Base-by-base conservation (phyloP, 2,888 invertebrate genomes). In the Ceramica pisi region DNA sequence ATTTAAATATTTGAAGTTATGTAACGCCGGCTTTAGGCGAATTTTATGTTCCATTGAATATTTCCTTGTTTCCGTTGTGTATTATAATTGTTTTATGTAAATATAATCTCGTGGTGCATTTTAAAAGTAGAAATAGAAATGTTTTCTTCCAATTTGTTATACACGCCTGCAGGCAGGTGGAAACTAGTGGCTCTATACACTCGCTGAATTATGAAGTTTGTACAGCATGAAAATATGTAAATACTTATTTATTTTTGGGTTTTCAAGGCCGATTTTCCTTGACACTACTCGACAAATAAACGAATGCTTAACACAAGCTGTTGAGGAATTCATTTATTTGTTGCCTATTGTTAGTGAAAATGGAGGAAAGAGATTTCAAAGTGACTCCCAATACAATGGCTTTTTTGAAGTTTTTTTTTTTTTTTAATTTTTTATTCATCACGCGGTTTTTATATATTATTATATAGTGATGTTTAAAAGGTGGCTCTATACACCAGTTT, bases 111-210 rank as follows among this genome's bases (percentile, higher is more conserved):
- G 44, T 72, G 75, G 63, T 79, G 82, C 81, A 81, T 84, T 76
- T 81, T 23, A 60, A 67, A 61, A 31, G 31, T 31, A 31, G 31
- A 31, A 31, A 31, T 69, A 80, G 63, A 55, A 67, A 60, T 72
- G 48, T 75, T 71, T 75, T 72, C 78, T 82, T 83, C 70, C 71
- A 80, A 75, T 77, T 51, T 23, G 69, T 38, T 46, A 21, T 46
- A 55, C 12, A 59, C 41, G 41, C 85, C 86, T 86, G 86, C 86
- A 65, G 84, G 86, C 86, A 80, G 86, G 86, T 65, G 31, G 56
- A 56, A 35, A 38, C 44, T 48, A 31, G 56, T 59, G 46, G 56
- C 35, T 41, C 56, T 65, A 35, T 50, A 55, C 38, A 50, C 61
- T 75, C 50, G 46, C 31, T 26, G 46, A 50, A 50, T 38, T 51